Base-by-base conservation (phyloP, 2,888 invertebrate species). In the Hypomecis atomaria region DNA sequence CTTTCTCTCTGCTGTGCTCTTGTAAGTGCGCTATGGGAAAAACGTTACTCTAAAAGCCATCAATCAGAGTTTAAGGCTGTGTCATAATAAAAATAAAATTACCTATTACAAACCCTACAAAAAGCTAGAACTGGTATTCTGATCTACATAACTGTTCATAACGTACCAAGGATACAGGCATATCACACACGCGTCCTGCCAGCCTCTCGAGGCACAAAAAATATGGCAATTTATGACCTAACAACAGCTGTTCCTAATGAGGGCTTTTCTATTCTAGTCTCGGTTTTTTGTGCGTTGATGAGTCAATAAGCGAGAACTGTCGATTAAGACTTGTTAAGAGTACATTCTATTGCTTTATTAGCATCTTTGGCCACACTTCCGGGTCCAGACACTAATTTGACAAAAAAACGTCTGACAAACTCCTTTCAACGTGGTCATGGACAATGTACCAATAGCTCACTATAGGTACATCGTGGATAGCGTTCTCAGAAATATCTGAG, bases 181-280 rank as follows among this genome's bases (percentile, higher is more conserved):
- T 10, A 11, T 11, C 38, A 48, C 23, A 62, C 56, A 48, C 38
- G 52, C 58, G 43, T 67, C 52, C 38, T 62, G 59, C 45, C 38
- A 64, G 59, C 45, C 13, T 56, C 45, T 50, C 9, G n/a, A 40
- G 38, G 34, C 23, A 56, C 49, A 56, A 57, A 62, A 56, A 64
- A 58, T 59, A 23, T 13, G 42, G 37, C 52, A 66, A 58, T 62
- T 68, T 55, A 62, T 49, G 48, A 40, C 42, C 54, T 59, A 62
- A 49, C 60, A 64, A 67, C 71, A 71, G 71, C 69, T 71, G 71
- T 65, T 62, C 11, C 37, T 71, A 68, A 68, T 65, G 66, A 61
- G 62, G 59, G 52, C 55, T 58, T 67, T 44, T 63, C 63, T 65
- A 67, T 68, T 70, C 68, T 61, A 69, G 58, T 66, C 65, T 59